Conservation (phyloP, 2,113 vertebrate species). For the Mobula hypostoma region DNA sequence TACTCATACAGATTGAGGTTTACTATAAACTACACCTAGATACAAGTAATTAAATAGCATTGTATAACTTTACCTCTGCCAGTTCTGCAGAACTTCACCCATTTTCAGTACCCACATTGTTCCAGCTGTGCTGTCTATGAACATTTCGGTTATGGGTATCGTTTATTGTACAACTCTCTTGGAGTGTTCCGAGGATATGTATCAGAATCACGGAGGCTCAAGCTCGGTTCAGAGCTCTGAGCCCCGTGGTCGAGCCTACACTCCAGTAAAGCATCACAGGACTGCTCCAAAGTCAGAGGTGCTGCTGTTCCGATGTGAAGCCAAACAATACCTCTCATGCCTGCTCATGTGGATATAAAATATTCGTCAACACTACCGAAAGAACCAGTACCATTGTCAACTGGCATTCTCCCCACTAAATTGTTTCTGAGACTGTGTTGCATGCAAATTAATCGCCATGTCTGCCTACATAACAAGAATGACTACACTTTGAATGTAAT, state of each 20-base stretch:
- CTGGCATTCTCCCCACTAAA: neutral
- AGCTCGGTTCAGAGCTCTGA: neutral
- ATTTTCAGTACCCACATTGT: neutral
- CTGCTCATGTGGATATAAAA: neutral
- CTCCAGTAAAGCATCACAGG: neutral
- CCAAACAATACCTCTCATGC: neutral
- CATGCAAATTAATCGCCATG: neutral
- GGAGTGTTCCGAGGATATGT: no score
- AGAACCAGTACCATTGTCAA: neutral
- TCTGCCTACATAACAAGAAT: neutral
- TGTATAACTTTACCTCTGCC: neutral
- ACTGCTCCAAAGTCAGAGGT: neutral
- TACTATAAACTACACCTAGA: neutral
- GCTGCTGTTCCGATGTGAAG: neutral
- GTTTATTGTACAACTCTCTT: neutral
- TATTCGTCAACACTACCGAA: neutral
- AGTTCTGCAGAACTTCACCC: neutral
- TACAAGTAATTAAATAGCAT: neutral
- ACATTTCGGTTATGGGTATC: neutral
- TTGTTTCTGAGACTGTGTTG: neutral
- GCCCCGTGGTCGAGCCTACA: neutral
- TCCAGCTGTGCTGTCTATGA: neutral
- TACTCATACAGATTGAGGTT: neutral
- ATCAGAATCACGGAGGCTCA: neutral
- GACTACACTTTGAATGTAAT: neutral